Evolutionary conservation across 2,113 vertebrate genomes (phyloP).

Genomic region (Epinephelus fuscoguttatus): DNA sequence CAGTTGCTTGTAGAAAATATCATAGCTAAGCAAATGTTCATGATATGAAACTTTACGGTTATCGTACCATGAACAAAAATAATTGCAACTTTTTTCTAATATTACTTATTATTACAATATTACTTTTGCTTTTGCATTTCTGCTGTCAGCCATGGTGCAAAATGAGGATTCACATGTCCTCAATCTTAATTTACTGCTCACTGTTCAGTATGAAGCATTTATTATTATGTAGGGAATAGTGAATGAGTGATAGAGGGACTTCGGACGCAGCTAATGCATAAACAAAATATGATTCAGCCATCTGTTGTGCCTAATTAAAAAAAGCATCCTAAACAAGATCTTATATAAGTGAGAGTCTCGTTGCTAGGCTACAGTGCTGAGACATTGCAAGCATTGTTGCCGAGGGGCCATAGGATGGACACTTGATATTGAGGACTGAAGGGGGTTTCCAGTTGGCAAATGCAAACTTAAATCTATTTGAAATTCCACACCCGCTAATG

Average conservation of each 20-base stretch:
- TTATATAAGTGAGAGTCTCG: slow-evolving; percentile 43
- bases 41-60: no score
- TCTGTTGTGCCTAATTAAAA: slow-evolving; percentile 27
- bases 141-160: not conserved
- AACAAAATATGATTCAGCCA: slow-evolving; percentile 37
- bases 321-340: slow-evolving; percentile 31
- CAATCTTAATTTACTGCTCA: not conserved
- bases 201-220: not conserved
- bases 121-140: not conserved
- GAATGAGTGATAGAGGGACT: slow-evolving; percentile 1
- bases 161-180: not conserved
- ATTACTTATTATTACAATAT: not conserved
- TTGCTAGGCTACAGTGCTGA: slow-evolving; percentile 54
- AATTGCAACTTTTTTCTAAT: not conserved
- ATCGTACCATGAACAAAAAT: no score
- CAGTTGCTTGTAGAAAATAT: no score
- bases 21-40: no score
- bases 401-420: slow-evolving; percentile 11
- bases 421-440: slow-evolving; percentile 17
- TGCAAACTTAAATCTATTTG: slow-evolving; percentile 14
- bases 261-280: slow-evolving; percentile 1
- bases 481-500: slow-evolving; percentile 19
- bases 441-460: slow-evolving; percentile 16
- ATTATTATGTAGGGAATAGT: slow-evolving; percentile 1
- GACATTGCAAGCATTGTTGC: slow-evolving; percentile 16